phyloP scores from a whole-genome alignment of 2,888 invertebrate genomes.

The Mimachlamys varia region DNA sequence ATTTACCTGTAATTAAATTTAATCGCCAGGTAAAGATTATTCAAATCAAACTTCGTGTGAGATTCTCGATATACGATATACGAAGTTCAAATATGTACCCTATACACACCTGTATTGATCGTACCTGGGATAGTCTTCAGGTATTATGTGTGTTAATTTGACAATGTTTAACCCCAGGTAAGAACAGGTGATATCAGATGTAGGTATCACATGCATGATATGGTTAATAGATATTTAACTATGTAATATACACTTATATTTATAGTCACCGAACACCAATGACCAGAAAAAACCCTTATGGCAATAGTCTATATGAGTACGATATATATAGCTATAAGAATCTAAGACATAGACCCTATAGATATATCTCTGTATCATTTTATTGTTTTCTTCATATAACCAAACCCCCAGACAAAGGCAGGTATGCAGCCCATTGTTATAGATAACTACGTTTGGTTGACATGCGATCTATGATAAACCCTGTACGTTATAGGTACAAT shows the following conservation, averaged over 20 bases:
- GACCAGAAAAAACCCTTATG: neutral
- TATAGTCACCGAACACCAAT: neutral
- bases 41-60: neutral
- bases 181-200: neutral
- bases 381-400: neutral
- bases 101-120: neutral
- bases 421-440: neutral
- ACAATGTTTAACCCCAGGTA: neutral
- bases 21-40: neutral
- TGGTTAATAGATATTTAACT: neutral
- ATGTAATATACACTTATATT: neutral
- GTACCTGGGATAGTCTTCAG: neutral
- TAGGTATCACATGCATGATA: neutral
- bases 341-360: neutral
- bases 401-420: neutral
- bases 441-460: neutral
- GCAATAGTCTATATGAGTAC: neutral
- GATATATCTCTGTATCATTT: neutral
- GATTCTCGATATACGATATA: neutral
- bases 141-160: neutral
- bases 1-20: slow-evolving; percentile 1
- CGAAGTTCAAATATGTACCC: neutral
- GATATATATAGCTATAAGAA: neutral
- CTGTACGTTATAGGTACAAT: neutral
- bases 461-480: neutral